phyloP scores from a whole-genome alignment of 2,113 vertebrate genomes.

The Pollachius pollachius region DNA sequence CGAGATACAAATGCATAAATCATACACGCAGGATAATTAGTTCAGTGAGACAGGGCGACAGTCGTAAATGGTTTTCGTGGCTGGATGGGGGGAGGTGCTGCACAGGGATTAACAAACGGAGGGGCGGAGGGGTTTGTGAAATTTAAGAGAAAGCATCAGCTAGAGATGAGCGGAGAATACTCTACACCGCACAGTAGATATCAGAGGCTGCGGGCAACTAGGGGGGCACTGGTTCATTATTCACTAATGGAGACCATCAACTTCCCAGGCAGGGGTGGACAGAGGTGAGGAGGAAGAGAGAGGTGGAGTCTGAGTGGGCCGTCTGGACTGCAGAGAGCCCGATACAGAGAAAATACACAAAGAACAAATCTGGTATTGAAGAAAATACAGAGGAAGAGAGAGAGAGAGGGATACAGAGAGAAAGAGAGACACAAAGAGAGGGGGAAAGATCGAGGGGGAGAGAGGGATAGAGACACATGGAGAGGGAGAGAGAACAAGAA shows the following conservation, averaged over 20 bases:
- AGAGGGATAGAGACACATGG: constrained; percentile 14
- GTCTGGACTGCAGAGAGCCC: background rate
- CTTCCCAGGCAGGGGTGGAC: background rate
- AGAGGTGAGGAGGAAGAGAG: background rate
- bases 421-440: background rate
- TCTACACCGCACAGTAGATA: background rate
- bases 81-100: background rate
- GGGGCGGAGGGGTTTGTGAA: constrained; percentile 6
- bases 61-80: constrained; percentile 2
- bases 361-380: background rate
- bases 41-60: constrained; percentile 15
- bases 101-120: background rate
- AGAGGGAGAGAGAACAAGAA: background rate
- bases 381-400: background rate
- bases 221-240: constrained; percentile 10
- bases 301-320: background rate
- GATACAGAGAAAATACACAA: background rate
- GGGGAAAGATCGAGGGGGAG: background rate
- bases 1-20: constrained; percentile 33
- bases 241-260: constrained; percentile 13
- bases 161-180: background rate
- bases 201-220: background rate
- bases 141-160: constrained; percentile 2
- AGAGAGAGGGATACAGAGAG: background rate
- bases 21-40: constrained; percentile 27